These are phyloP conservation scores for Cyclina sinensis DNA, from an alignment of 1,140 invertebrate species.

Conservation along the genomic window DNA sequence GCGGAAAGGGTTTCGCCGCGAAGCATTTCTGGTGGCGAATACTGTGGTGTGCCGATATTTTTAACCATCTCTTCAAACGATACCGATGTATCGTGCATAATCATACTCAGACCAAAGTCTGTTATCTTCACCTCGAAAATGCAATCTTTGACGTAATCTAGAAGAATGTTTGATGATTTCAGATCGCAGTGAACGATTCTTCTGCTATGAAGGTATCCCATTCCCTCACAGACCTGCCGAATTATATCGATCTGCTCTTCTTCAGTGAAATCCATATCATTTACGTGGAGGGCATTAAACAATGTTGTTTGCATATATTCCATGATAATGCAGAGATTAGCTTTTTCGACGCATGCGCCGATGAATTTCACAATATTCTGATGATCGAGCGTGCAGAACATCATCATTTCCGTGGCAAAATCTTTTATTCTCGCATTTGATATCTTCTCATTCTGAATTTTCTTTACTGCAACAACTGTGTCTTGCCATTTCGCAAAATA, in stretches of 20 bases:
- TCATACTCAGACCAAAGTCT: constrained; percentile 75
- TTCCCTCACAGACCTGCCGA: not conserved
- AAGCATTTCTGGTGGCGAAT: constrained; percentile 73
- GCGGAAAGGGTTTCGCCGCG: constrained; percentile 66
- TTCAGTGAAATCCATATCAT: constrained; percentile 6
- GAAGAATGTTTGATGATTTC: constrained; percentile 8
- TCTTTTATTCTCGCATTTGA: constrained; percentile 52
- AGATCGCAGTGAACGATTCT: constrained; percentile 49
- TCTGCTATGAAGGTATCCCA: constrained; percentile 20
- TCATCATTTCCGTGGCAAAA: constrained; percentile 67
- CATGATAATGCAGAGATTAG: constrained; percentile 73
- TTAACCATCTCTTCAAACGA: constrained; percentile 1
- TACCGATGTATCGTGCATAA: constrained; percentile 51
- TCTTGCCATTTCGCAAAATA: constrained; percentile 68
- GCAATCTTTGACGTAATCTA: constrained; percentile 21
- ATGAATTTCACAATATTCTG: constrained; percentile 73
- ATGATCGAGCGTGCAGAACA: constrained; percentile 66
- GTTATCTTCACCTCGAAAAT: constrained; percentile 65
- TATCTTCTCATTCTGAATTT: constrained; percentile 65
- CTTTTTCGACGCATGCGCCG: constrained; percentile 65
- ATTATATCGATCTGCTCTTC: not conserved
- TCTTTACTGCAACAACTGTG: constrained; percentile 71
- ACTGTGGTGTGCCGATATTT: constrained; percentile 70
- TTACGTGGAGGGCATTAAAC: constrained; percentile 71
- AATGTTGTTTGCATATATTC: constrained; percentile 74